Evolutionary conservation across 2,888 invertebrate species (phyloP), one percentile per base, ranked within the genome.

Genomic region (Coleophora deauratella): DNA sequence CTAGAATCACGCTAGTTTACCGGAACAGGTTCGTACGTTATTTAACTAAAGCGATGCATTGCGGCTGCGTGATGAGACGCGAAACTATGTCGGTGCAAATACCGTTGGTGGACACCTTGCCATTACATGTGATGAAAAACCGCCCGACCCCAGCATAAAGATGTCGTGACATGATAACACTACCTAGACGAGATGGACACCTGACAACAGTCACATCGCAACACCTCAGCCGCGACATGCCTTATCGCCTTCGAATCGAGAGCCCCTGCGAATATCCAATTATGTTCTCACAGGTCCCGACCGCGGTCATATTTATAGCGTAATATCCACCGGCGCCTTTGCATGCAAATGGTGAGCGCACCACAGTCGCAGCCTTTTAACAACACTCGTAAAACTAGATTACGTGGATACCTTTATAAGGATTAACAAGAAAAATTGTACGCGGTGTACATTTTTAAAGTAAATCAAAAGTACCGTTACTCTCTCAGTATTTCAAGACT

Each of bases 91-190:
- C 76, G 73, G 68, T 67, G 71, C 67, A 65, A 73, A 79, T 81
- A 78, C 82, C 82, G 82, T 82, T 82, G 78, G 66, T 72, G 77
- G 79, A 76, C 79, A 71, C 78, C 65, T 80, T 78, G 79, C 77
- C 31, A 21, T 21, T 21, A 21, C 73, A 75, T 71, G 72, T 75
- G 72, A 63, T 73, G 62, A 79, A 81, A 82, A 81, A 79, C 72
- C 21, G 21, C 21, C 11, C 70, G 72, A 77, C 72, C 72, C 66
- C 63, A 49, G 62, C 57, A 72, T 72, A 66, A 70, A 79, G 78
- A 81, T 81, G 78, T 84, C 78, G 70, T 72, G 60, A 56, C 42
- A 51, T 64, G 80, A 84, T 82, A 78, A 71, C 70, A 64, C 57
- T 66, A n/a, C n/a, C n/a, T n/a, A 62, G 75, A n/a, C 14, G 35